A percentile compares a stretch with the other conserved stretches of the same genome.
These are phyloP conservation scores for Zoroaster sp. DNA, from an alignment of 53 echinoderm and acorn worm genomes.

Conservation along the genomic window DNA sequence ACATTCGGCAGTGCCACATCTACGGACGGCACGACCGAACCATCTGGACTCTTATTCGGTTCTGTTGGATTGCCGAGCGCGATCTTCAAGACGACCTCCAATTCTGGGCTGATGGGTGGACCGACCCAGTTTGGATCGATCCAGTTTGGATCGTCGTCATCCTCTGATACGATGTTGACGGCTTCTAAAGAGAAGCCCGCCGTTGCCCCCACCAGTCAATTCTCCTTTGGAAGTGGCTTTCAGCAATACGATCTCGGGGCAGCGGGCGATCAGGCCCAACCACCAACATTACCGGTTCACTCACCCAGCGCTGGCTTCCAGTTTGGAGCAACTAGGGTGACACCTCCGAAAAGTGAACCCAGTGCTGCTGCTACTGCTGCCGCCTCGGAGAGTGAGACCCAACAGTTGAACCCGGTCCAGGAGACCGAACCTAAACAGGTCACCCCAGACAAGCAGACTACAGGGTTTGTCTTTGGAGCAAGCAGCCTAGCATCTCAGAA, in stretches of 20 bases:
- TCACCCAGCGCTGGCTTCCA: slow-evolving; percentile 14
- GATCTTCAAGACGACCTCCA: not conserved
- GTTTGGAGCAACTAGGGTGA: slow-evolving; percentile 2
- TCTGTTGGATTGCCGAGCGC: not conserved
- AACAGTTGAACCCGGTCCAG: not conserved
- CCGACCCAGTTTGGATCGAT: not conserved
- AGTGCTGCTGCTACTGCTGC: not conserved
- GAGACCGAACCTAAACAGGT: not conserved
- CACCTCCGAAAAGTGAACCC: not conserved
- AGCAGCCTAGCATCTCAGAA: not conserved
- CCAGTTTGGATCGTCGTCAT: not conserved
- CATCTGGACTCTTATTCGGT: not conserved
- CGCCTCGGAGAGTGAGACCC: not conserved
- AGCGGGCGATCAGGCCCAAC: not conserved
- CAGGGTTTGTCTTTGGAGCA: slow-evolving; percentile 17
- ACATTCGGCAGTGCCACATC: not conserved
- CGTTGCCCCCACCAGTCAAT: slow-evolving; percentile 36
- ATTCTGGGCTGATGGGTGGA: not conserved
- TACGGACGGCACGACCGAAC: not conserved
- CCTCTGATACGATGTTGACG: not conserved
- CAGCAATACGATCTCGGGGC: slow-evolving; percentile 62
- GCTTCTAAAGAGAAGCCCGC: not conserved
- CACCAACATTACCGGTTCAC: not conserved
- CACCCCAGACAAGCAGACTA: not conserved
- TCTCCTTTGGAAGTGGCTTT: slow-evolving; percentile 65